Evolutionary conservation across 92 coral and sea anemone genomes (phyloP), one percentile per base, ranked within the genome.

Genomic region (Micromussa lordhowensis): DNA sequence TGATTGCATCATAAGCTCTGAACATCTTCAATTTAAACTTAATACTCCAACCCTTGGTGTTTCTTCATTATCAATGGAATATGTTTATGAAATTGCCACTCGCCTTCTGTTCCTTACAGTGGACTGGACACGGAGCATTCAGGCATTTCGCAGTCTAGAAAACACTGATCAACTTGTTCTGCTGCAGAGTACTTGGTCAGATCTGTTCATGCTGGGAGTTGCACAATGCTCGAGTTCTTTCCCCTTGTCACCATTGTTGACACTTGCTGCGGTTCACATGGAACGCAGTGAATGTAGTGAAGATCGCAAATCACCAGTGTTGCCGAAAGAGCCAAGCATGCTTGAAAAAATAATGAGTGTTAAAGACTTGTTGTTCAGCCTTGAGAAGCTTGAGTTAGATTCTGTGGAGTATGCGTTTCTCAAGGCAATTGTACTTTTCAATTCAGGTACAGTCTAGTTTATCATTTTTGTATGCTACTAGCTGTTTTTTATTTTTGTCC

Each of bases 51-150:
- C 94, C 22, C 86, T 98, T 49, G 92, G 90, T 2, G 95, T 90
- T 64, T 92, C 93, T 35, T 76, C 90, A 17, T 85, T 96, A 44
- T 94, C 98, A 40, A 98, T 98, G 99, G 99, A 98, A 31, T 98
- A 98, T 77, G 94, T 98, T 80, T 94, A 98, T 82, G 99, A 98
- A 81, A 90, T 98, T 81, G 99, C 99, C 76, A 98, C 99, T 22
- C 92, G 99, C 48, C 99, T 98, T 48, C 93, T 98, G 84, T 98
- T 98, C 73, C 94, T 94, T 15, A 92, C 99, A 16, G 94, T 98
- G 24, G 99, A 98, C 72, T 98, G 99, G 99, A 88, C 95, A 48
- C 91, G 96, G 72, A 93, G 96, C 68, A 91, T 96, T 13, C 93
- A 90, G 48, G 90, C 94, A 11, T 98, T 98, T 79, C 90, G 94